Evolutionary conservation across 1,140 invertebrate genomes (phyloP), one percentile per base, ranked within the genome.

Genomic region (Drosophila tsacasi): DNA sequence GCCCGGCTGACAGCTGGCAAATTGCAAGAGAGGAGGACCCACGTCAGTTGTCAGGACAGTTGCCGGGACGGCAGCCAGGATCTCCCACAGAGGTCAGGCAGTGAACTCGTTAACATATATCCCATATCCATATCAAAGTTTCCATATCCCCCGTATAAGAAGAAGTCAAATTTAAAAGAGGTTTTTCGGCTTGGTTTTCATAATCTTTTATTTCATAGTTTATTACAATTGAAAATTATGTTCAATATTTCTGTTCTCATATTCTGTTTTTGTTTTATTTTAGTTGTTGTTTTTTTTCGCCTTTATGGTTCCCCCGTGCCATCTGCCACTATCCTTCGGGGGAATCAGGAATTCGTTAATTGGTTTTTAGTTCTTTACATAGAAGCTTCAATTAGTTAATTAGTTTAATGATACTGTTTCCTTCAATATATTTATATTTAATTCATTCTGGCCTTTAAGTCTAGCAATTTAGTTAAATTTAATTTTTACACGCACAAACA

Each of bases 401-500:
- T 90, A 90, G 81, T 79, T 90, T 90, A 90, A 90, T 90, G 86
- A 90, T 90, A 90, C 75, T 85, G 72, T 84, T 83, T 50, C 55
- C 78, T 75, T 85, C 68, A 71, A 86, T 91, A 84, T 82, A 91
- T 82, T 90, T 84, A 85, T 76, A 72, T 89, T 90, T 67, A 73
- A 79, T 42, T 74, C 49, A 69, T 57, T 64, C 64, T 64, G 54
- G 52, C 75, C 44, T 73, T 89, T 90, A 90, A 85, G 54, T 73
- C 85, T 90, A 90, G 60, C 65, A 90, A 82, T 90, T 90, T 90
- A 85, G 71, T 90, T 90, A 90, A 85, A 90, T 49, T 90, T 90
- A 90, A 85, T 90, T 90, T 90, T 82, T 90, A 90, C 85, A 90
- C 85, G 85, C 85, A 90, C 86, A 90, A 90, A 90, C 85, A 90